Conservation (phyloP, 2,888 invertebrate species). For the Thera britannica region DNA sequence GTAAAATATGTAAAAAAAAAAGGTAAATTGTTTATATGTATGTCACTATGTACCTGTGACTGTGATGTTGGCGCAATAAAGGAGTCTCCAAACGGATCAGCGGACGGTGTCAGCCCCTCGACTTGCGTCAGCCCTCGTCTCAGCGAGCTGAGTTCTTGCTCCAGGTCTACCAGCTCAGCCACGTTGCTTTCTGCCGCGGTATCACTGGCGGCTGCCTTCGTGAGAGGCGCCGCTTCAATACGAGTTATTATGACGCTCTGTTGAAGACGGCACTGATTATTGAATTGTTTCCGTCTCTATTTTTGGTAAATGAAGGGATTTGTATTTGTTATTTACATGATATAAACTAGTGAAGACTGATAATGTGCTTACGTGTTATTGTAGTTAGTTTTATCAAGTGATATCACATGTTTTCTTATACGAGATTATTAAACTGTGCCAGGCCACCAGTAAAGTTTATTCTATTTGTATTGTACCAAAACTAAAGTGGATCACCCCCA, state of each 20-base stretch:
- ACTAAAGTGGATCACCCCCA: no score
- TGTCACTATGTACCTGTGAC: constrained; percentile 57
- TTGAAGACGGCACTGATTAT: constrained; percentile 24
- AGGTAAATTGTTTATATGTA: no score
- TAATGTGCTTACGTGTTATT: no score
- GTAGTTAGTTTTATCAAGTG: no score
- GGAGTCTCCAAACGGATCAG: constrained; percentile 80
- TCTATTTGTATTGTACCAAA: no score
- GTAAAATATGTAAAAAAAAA: no score
- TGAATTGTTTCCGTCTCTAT: neutral
- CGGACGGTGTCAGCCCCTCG: constrained; percentile 91
- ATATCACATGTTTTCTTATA: no score
- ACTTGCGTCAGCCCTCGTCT: constrained; percentile 95
- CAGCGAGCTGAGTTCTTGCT: constrained; percentile 93
- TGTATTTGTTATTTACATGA: no score
- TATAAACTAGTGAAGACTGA: no score
- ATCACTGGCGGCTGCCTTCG: constrained; percentile 52
- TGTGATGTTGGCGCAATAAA: constrained; percentile 65
- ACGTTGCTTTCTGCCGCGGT: constrained; percentile 86
- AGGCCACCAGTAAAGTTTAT: no score
- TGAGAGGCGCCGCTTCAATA: constrained; percentile 52
- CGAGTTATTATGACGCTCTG: constrained; percentile 59
- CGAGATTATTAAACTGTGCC: no score
- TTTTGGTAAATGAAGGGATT: neutral
- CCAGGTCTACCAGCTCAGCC: constrained; percentile 94